Base-by-base conservation (phyloP, 2,797 vertebrate species). In the Acrossocheilus fasciatus region DNA sequence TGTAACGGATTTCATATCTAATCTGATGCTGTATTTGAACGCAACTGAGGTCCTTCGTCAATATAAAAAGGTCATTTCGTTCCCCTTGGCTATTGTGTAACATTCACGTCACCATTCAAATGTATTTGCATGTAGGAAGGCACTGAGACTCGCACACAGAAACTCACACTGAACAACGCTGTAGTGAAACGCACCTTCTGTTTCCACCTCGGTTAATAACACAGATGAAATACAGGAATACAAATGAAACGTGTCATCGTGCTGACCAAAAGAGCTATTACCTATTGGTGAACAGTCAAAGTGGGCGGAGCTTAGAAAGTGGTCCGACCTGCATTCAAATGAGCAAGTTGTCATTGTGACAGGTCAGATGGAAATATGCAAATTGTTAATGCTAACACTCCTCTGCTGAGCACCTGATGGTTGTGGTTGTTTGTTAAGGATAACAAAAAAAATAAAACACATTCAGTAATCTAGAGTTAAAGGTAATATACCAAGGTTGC, bases 61-160 rank as follows among this genome's bases (percentile, higher is more conserved):
- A 87, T 78, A 83, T 85, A 57, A 84, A 87, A 91, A 83, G 66
- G 62, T 88, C 34, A n/a, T 75, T 72, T 88, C 89, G 86, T 84
- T 91, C 89, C 84, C 36, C 90, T 86, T 88, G 89, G 91, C 92
- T 89, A 91, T 90, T 92, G 90, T 93, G 93, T 94, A 94, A 93
- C 93, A 92, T 94, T 95, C 92, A 93, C 91, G 88, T 94, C 93
- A 91, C 92, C 89, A 90, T 93, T 94, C 91, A 91, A 93, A 94
- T 94, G 92, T 93, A 92, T 94, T 94, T 94, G 94, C 91, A 93
- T 94, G 91, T 91, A 92, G 92, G 89, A 96, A 96, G 95, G 95
- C 96, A 96, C 95, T 94, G 92, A 92, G 92, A 94, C 93, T 95
- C 91, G 86, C 92, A 93, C 92, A 93, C 90, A 91, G 91, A 84